Evolutionary conservation across 2,113 vertebrate genomes (phyloP).

Genomic region (Oxygymnocypris stewartii): DNA sequence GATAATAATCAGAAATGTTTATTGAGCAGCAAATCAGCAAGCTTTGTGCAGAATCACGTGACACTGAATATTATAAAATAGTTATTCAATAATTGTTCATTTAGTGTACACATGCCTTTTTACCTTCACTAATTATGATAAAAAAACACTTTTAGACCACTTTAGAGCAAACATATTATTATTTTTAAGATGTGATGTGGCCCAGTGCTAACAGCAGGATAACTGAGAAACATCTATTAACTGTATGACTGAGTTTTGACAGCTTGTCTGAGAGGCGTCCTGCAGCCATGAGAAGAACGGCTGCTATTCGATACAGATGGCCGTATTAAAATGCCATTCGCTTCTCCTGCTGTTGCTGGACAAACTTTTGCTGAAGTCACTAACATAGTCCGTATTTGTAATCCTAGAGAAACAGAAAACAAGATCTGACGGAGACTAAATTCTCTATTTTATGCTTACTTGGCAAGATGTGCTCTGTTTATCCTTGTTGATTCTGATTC

Average conservation of each 20-base stretch:
- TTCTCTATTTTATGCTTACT: constrained; percentile 2
- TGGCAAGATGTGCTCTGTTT: constrained; percentile 1
- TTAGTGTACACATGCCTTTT: too few relatives aligned
- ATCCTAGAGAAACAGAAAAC: background rate
- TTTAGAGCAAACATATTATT: background rate
- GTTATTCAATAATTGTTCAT: too few relatives aligned
- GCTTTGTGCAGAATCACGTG: too few relatives aligned
- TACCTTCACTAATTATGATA: background rate
- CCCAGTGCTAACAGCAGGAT: background rate
- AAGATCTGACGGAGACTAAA: background rate
- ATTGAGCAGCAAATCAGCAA: too few relatives aligned
- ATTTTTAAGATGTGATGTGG: background rate
- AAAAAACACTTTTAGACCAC: background rate
- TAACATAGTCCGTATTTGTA: background rate
- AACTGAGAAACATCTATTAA: background rate
- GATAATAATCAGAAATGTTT: too few relatives aligned
- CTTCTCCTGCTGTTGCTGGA: constrained; percentile 1
- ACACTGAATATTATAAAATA: too few relatives aligned
- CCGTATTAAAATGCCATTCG: background rate
- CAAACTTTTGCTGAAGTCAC: background rate
- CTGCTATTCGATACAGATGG: background rate
- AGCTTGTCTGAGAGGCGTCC: background rate
- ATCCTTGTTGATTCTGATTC: constrained; percentile 11
- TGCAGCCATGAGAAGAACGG: background rate
- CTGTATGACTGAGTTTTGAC: background rate